Conservation (phyloP, 2,113 vertebrate species). For the Ranitomeya variabilis region DNA sequence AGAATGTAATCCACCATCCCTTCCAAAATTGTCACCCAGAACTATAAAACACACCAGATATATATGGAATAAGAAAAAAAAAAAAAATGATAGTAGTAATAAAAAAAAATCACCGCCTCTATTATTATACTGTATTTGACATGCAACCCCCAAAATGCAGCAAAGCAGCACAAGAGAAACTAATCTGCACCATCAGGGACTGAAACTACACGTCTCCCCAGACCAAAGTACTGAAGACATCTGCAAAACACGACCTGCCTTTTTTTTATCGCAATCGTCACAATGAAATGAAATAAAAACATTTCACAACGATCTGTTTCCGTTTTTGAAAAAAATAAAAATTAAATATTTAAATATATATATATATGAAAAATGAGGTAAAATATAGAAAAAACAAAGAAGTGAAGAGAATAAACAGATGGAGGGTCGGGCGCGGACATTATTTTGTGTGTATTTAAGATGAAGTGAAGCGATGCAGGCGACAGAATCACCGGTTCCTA, state of each 20-base stretch:
- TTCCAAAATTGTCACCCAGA: not conserved
- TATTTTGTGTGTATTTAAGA: not conserved
- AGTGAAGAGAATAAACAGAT: too few species aligned
- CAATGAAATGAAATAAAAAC: not conserved
- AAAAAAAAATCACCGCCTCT: not conserved
- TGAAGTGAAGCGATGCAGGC: conserved; percentile 9
- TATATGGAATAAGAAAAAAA: not conserved
- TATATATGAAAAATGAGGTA: not conserved
- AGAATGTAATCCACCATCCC: not conserved
- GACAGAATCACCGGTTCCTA: not conserved
- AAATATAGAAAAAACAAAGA: not conserved
- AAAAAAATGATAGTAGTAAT: too few species aligned
- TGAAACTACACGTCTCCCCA: not conserved
- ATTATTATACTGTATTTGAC: not conserved
- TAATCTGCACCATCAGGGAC: conserved; percentile 1
- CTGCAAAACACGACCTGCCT: not conserved
- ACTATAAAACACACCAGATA: not conserved
- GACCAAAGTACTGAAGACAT: not conserved
- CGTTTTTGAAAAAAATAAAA: not conserved
- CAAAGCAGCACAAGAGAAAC: not conserved
- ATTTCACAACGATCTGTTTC: not conserved
- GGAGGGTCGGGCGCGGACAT: not conserved
- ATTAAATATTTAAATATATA: not conserved
- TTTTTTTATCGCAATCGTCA: not conserved
- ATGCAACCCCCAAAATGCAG: not conserved